These are phyloP conservation scores for Synanthedon tipuliformis DNA, from an alignment of 2,888 invertebrate species.

Conservation along the genomic window DNA sequence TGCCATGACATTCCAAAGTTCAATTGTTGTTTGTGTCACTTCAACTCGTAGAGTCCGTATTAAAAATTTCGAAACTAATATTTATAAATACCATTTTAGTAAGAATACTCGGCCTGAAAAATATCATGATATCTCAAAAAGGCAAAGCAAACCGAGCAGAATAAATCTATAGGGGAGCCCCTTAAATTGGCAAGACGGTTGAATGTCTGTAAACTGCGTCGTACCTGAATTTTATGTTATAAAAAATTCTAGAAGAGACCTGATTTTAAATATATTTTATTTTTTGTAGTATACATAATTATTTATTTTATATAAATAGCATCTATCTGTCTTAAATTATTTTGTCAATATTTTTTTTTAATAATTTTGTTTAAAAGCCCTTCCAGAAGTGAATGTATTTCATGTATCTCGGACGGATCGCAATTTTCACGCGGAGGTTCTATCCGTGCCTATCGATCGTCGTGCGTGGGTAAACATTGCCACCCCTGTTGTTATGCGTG, in stretches of 20 bases:
- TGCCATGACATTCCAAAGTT: constrained; percentile 50
- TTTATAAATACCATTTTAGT: too few relatives aligned
- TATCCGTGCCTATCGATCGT: constrained; percentile 51
- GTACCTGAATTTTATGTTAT: constrained; percentile 18
- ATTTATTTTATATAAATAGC: too few relatives aligned
- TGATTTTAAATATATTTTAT: not conserved
- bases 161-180: constrained; percentile 43
- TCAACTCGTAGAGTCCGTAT: too few relatives aligned
- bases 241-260: constrained; percentile 15
- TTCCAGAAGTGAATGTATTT: constrained; percentile 26
- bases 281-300: too few relatives aligned
- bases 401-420: constrained; percentile 38
- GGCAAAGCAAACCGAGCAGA: constrained; percentile 39
- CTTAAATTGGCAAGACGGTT: constrained; percentile 33
- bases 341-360: too few relatives aligned
- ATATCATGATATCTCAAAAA: not conserved
- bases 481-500: constrained; percentile 30
- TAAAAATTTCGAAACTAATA: too few relatives aligned
- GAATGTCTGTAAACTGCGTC: constrained; percentile 40
- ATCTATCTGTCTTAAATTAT: too few relatives aligned
- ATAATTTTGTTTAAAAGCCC: constrained; percentile 5
- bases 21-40: not conserved
- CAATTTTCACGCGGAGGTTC: constrained; percentile 64
- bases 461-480: constrained; percentile 60
- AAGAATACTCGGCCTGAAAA: not conserved